Evolutionary conservation across 1,140 invertebrate genomes (phyloP).

Genomic region (Apis laboriosa): DNA sequence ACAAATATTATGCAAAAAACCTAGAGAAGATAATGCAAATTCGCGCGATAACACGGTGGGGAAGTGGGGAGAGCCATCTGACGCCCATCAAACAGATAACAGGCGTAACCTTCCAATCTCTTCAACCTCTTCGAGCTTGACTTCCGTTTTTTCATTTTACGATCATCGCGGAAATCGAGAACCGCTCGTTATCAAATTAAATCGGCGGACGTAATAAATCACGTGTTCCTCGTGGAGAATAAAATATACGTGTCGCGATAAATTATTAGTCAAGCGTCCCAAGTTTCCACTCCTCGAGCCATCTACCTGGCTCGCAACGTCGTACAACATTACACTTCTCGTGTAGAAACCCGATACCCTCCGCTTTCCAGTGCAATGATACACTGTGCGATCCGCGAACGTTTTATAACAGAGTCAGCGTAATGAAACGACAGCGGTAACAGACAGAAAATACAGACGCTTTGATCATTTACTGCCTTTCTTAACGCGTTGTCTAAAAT

Average conservation of each 20-base stretch:
- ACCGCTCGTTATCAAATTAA: neutral
- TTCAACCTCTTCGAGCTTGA: too few species aligned
- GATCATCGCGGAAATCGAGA: neutral
- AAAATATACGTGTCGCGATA: constrained; percentile 11
- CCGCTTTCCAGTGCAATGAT: neutral
- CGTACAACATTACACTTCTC: neutral
- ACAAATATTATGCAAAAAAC: constrained; percentile 18
- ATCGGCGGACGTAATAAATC: neutral
- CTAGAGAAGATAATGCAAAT: constrained; percentile 33
- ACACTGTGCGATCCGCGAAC: neutral
- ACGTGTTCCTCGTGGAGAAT: neutral
- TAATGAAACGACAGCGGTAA: neutral
- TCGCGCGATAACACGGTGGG: constrained; percentile 30
- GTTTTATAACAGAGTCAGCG: neutral
- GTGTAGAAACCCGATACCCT: constrained; percentile 4
- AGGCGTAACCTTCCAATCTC: neutral
- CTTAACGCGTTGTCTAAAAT: too few species aligned
- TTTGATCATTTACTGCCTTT: too few species aligned
- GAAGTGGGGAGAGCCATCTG: neutral
- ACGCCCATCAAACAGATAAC: constrained; percentile 1
- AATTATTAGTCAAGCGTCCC: constrained; percentile 1
- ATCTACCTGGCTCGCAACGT: neutral
- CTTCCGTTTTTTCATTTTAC: neutral
- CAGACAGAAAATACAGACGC: neutral
- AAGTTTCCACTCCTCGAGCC: constrained; percentile 3